phyloP scores from a whole-genome alignment of 2,797 vertebrate species.

The Chelmon rostratus region DNA sequence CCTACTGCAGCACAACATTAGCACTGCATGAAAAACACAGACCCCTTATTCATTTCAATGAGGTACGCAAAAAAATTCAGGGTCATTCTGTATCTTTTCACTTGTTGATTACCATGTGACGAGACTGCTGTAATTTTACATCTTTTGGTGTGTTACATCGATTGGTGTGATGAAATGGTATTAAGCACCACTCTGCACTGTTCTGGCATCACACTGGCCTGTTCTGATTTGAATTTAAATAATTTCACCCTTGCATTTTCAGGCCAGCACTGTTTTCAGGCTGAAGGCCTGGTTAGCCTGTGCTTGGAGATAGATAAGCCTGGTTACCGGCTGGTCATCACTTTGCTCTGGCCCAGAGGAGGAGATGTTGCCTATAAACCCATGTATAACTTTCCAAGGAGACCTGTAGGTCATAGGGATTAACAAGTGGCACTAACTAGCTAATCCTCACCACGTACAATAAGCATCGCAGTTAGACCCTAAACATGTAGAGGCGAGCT shows the following conservation, averaged over 20 bases:
- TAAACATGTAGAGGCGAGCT: slow-evolving; percentile 16
- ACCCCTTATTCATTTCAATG: neutral
- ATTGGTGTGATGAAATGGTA: neutral
- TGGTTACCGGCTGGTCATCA: neutral
- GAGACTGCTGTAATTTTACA: neutral
- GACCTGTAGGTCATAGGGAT: slow-evolving; percentile 32
- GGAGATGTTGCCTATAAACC: neutral
- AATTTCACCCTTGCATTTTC: neutral
- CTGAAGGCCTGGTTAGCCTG: neutral
- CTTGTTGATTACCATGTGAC: neutral
- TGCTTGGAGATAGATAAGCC: neutral
- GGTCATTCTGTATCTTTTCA: neutral
- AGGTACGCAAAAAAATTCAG: neutral
- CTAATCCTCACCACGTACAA: slow-evolving; percentile 22
- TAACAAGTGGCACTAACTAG: slow-evolving; percentile 27
- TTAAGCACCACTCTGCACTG: too few relatives aligned
- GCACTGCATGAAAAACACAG: neutral
- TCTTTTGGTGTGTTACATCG: too few relatives aligned
- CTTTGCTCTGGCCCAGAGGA: neutral
- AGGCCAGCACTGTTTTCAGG: neutral
- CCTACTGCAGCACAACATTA: neutral
- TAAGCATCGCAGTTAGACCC: slow-evolving; percentile 4
- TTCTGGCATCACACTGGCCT: neutral
- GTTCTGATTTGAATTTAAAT: neutral
- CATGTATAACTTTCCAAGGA: slow-evolving; percentile 18